Percentiles rank a stretch among this genome's conserved stretches.
phyloP scores from a whole-genome alignment of 2,113 vertebrate genomes.

The Forbesichthys agassizii region DNA sequence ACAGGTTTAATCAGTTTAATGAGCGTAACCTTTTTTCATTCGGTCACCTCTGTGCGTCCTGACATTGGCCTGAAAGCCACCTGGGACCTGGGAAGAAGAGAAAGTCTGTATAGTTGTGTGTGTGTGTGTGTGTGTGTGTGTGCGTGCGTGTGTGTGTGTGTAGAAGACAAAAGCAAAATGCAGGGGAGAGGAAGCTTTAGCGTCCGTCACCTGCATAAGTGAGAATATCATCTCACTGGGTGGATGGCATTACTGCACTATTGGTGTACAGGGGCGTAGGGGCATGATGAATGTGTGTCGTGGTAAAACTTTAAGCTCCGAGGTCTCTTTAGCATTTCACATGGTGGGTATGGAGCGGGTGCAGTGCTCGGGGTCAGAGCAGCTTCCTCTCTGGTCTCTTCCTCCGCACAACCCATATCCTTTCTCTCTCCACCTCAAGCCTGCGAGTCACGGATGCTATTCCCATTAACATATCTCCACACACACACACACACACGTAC shows the following conservation, averaged over 20 bases:
- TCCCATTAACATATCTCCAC: constrained; percentile 1
- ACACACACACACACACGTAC: not conserved
- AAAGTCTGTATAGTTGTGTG: not conserved
- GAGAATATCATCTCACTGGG: constrained; percentile 35
- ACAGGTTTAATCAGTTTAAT: constrained; percentile 81
- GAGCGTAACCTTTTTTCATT: constrained; percentile 75
- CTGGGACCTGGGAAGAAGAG: constrained; percentile 19
- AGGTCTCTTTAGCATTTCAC: constrained; percentile 63
- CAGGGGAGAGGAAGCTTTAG: not conserved
- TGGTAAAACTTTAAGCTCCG: constrained; percentile 52
- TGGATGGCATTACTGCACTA: constrained; percentile 43
- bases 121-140: constrained; percentile 6
- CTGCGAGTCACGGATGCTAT: constrained; percentile 20
- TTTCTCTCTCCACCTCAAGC: constrained; percentile 14
- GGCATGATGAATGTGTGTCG: constrained; percentile 70
- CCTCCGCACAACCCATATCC: constrained; percentile 2
- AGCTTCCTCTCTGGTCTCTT: constrained; percentile 39
- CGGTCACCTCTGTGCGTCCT: constrained; percentile 54
- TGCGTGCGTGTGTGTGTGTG: not conserved
- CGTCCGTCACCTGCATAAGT: constrained; percentile 11
- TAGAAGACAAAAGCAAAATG: not conserved
- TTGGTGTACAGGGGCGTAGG: constrained; percentile 51
- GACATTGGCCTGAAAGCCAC: constrained; percentile 37
- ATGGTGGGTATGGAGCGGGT: constrained; percentile 24
- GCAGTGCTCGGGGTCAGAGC: constrained; percentile 13